Evolutionary conservation across 1,140 invertebrate genomes (phyloP).

Genomic region (Cephus cinctus): DNA sequence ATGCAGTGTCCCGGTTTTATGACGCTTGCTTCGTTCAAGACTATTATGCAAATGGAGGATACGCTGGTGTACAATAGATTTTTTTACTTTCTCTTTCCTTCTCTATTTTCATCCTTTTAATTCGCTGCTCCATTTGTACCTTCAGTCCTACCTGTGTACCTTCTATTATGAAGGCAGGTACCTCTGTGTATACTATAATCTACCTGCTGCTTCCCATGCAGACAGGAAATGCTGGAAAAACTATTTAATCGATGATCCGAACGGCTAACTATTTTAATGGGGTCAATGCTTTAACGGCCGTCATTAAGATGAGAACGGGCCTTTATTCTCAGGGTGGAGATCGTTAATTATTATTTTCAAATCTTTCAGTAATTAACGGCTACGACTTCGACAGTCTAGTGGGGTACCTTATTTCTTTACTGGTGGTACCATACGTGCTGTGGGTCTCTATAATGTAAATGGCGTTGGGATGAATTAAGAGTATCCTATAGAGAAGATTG

Average conservation of each 20-base stretch:
- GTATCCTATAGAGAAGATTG: too few species aligned
- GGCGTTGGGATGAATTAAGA: conserved; percentile 1
- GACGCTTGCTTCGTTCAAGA: neutral
- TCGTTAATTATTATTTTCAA: conserved; percentile 16
- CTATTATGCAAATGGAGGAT: conserved; percentile 26
- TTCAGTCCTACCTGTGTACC: neutral
- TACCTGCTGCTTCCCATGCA: too few species aligned
- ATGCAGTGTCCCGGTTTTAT: conserved; percentile 18
- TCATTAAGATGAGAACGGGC: conserved; percentile 14
- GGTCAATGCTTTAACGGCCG: conserved; percentile 17
- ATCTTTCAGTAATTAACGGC: neutral
- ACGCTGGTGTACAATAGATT: conserved; percentile 11
- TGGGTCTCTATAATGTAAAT: neutral
- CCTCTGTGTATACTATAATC: too few species aligned
- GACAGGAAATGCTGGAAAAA: neutral
- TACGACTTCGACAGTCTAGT: too few species aligned
- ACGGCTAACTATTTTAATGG: conserved; percentile 5
- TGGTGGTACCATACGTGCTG: neutral
- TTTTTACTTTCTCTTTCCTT: too few species aligned
- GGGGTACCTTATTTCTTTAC: too few species aligned
- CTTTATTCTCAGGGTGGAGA: conserved; percentile 1
- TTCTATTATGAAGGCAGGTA: too few species aligned
- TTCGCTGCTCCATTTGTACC: neutral
- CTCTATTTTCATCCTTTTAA: neutral
- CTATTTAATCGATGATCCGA: conserved; percentile 13